Evolutionary conservation across 2,888 invertebrate species (phyloP), one percentile per base, ranked within the genome.

Genomic region (Scaptomyza reducta): DNA sequence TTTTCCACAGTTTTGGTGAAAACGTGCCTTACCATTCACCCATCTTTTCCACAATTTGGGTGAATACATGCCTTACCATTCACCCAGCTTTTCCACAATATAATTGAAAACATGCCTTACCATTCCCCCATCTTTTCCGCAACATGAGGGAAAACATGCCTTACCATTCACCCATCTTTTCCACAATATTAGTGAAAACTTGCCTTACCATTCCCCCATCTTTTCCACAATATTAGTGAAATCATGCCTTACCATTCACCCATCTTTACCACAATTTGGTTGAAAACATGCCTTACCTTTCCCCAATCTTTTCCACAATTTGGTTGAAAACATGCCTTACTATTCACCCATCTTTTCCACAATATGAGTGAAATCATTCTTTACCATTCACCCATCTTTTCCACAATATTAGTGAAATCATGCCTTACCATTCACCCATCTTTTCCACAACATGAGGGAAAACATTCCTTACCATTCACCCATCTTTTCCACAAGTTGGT

Each of bases 1-100:
- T 31, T n/a, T 35, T 13, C 10, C 3, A 2, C 80, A 94, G 94
- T 94, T 59, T 95, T 95, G n/a, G n/a, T 22, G 22, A 22, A 22
- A 22, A 22, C 22, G 5, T 22, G 5, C 1, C 22, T 22, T 22
- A 22, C 22, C 1, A 4, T 7, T 7, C 31, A 10, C 10, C 1
- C 1, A 27, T 27, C 6, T 31, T n/a, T 35, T 13, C 10, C 3
- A 2, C 80, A 94, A 94, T 94, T 59, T 95, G n/a, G n/a, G n/a
- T 22, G 22, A 22, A 22, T 4, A 22, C 22, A 22, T 22, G 5
- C 1, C 22, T 22, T 22, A 22, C 22, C 1, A 4, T 7, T 7
- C 31, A 10, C 10, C 1, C 1, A 27, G 6, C 6, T 31, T n/a
- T 35, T 13, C 10, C 3, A 2, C 80, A 94, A n/a, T n/a, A n/a